phyloP scores from a whole-genome alignment of 2,113 vertebrate genomes.

The Erythrocebus patas region DNA sequence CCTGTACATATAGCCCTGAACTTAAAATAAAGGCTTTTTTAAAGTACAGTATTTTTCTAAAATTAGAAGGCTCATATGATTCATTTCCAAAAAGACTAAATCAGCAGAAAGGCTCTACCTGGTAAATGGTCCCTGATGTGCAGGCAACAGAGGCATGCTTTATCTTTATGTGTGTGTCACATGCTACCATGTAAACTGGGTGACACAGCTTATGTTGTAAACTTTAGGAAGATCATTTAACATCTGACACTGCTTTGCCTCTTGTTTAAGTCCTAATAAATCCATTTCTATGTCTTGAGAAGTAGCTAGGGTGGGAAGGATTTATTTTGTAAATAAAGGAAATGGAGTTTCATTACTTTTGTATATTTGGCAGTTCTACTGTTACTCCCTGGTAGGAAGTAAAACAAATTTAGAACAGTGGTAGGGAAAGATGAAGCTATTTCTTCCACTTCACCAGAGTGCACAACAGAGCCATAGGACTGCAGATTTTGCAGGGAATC shows the following conservation, averaged over 20 bases:
- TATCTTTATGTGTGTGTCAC: background rate
- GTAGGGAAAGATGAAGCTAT: background rate
- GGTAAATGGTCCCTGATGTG: background rate
- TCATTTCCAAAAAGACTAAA: background rate
- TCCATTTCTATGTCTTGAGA: background rate
- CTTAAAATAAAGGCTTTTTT: no score
- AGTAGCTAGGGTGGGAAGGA: background rate
- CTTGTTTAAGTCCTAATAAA: background rate
- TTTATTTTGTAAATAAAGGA: background rate
- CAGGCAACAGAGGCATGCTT: background rate
- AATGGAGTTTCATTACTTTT: background rate
- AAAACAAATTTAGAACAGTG: slow-evolving; percentile 35
- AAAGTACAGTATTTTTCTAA: background rate
- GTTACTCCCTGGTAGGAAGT: background rate
- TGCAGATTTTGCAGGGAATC: background rate
- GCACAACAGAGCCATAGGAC: background rate
- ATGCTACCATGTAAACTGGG: background rate
- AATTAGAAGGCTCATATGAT: background rate
- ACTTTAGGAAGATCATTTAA: background rate
- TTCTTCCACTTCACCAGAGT: background rate
- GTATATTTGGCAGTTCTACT: background rate
- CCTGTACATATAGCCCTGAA: no score
- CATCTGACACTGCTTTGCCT: background rate
- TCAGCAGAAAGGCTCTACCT: background rate
- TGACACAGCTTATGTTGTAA: background rate